phyloP scores from a whole-genome alignment of 2,113 vertebrate species.

The Neogobius melanostomus region DNA sequence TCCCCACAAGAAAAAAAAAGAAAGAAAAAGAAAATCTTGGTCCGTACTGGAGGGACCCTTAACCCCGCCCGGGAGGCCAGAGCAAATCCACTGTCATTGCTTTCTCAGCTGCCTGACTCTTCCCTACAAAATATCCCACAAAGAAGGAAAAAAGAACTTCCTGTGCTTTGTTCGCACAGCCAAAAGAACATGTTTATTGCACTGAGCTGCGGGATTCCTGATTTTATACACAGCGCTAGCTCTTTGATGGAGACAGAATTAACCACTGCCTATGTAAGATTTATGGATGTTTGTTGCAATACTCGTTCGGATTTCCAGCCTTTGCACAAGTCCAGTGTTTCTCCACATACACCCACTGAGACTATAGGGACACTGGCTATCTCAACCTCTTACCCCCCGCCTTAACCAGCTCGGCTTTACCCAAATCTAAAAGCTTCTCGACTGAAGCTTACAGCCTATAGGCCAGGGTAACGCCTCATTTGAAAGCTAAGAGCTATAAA shows the following conservation, averaged over 20 bases:
- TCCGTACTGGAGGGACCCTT: conserved; percentile 56
- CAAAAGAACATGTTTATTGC: conserved; percentile 63
- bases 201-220: conserved; percentile 44
- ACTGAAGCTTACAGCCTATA: too few species aligned
- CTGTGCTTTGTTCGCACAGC: conserved; percentile 56
- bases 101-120: conserved; percentile 69
- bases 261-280: conserved; percentile 8
- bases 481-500: too few species aligned
- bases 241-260: conserved; percentile 31
- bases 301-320: neutral
- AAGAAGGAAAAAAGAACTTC: conserved; percentile 57
- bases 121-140: conserved; percentile 58
- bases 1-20: neutral
- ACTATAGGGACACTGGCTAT: too few species aligned
- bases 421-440: too few species aligned
- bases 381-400: too few species aligned
- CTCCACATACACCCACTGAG: too few species aligned
- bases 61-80: conserved; percentile 53
- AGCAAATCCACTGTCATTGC: conserved; percentile 63
- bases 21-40: conserved; percentile 22
- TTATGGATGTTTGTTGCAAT: neutral
- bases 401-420: too few species aligned
- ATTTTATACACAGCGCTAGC: conserved; percentile 12
- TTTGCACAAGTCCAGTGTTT: neutral
- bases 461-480: too few species aligned